Conservation (phyloP, 1,140 invertebrate genomes). For the Drosophila bifasciata region DNA sequence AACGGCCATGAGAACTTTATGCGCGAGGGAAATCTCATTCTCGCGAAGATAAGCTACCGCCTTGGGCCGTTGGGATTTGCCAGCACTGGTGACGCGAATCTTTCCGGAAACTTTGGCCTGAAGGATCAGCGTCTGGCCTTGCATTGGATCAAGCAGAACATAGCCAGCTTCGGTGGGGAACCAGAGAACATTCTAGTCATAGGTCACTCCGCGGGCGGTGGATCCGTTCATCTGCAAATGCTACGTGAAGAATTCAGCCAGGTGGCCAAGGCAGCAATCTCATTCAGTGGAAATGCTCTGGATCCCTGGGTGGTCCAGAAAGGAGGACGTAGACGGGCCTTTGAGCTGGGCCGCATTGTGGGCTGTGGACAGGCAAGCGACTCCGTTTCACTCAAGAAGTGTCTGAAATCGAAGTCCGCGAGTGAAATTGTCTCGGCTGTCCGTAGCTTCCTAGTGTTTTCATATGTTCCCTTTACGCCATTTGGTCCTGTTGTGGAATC, state of each 20-base stretch:
- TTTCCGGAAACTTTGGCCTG: slow-evolving; percentile 70
- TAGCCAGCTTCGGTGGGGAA: slow-evolving; percentile 88
- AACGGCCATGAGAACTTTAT: slow-evolving; percentile 86
- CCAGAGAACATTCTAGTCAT: slow-evolving; percentile 84
- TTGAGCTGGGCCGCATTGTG: slow-evolving; percentile 85
- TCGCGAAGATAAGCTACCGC: slow-evolving; percentile 88
- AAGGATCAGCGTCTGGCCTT: slow-evolving; percentile 71
- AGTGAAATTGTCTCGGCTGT: slow-evolving; percentile 54
- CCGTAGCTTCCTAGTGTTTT: slow-evolving; percentile 74
- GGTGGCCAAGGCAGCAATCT: slow-evolving; percentile 52
- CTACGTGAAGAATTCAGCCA: slow-evolving; percentile 84
- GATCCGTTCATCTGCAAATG: slow-evolving; percentile 87
- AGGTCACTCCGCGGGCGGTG: slow-evolving; percentile 86
- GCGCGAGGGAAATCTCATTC: slow-evolving; percentile 85
- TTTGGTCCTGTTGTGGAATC: slow-evolving; percentile 86
- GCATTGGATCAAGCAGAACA: slow-evolving; percentile 52
- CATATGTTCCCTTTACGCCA: slow-evolving; percentile 86
- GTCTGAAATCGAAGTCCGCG: slow-evolving; percentile 85
- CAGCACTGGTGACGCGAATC: slow-evolving; percentile 66
- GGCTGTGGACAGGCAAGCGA: slow-evolving; percentile 85
- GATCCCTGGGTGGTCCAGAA: slow-evolving; percentile 84
- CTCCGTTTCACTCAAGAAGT: slow-evolving; percentile 85
- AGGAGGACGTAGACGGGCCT: slow-evolving; percentile 85
- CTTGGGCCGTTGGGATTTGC: slow-evolving; percentile 85
- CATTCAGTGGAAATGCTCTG: slow-evolving; percentile 70